A percentile compares a stretch with the other conserved stretches of the same genome.
Evolutionary conservation across 2,888 invertebrate genomes (phyloP).

Genomic region (Andricus curvator): DNA sequence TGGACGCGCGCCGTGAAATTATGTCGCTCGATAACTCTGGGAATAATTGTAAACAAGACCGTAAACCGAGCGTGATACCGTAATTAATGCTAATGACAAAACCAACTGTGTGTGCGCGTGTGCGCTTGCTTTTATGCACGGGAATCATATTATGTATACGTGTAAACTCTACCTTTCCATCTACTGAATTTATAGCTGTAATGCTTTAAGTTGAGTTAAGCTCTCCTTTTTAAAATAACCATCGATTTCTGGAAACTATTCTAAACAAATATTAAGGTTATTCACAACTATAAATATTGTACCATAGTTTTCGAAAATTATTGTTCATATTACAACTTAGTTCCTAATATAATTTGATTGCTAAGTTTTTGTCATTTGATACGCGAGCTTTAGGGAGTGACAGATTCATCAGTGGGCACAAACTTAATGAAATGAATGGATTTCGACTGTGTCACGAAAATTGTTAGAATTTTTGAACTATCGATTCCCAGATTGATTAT

Average conservation of each 20-base stretch:
- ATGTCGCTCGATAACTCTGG: conserved; percentile 58
- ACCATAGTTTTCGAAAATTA: neutral
- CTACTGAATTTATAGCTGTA: conserved; percentile 23
- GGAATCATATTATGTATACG: conserved; percentile 31
- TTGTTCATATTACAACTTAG: neutral
- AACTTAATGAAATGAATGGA: neutral
- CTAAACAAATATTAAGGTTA: neutral
- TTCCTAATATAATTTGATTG: neutral
- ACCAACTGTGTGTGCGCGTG: conserved; percentile 29
- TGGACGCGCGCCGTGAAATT: conserved; percentile 61
- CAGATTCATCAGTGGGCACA: neutral
- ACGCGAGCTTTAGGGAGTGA: neutral
- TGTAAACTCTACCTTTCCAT: conserved; percentile 33
- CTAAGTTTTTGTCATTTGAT: neutral
- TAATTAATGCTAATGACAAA: conserved; percentile 72
- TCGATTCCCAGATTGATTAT: neutral
- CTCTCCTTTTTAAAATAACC: conserved; percentile 3
- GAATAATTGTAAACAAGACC: conserved; percentile 68
- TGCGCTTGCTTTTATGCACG: conserved; percentile 19
- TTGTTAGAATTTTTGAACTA: neutral
- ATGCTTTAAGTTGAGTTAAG: neutral
- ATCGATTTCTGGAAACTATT: no score
- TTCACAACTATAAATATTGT: neutral
- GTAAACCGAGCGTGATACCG: conserved; percentile 63
- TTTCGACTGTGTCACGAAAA: neutral